These are phyloP conservation scores for Lagopus leucura DNA, from an alignment of 2,113 vertebrate species.

Conservation along the genomic window DNA sequence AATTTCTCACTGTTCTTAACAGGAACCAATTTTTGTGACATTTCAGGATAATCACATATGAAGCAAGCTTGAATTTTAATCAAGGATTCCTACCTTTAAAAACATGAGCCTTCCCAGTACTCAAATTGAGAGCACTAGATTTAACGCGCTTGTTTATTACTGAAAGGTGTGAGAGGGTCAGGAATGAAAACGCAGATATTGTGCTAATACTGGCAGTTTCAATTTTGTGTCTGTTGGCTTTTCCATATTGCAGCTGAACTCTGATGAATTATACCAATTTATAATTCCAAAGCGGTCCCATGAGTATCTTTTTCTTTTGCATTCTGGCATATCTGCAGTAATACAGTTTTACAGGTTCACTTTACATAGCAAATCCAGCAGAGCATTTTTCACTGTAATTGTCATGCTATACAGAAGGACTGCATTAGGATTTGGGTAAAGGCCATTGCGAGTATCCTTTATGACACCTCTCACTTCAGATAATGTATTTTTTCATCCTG, in stretches of 20 bases:
- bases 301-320: background rate
- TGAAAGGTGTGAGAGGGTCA: conserved; percentile 3
- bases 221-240: background rate
- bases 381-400: background rate
- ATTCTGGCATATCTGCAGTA: background rate
- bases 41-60: background rate
- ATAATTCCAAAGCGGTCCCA: background rate
- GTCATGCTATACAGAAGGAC: background rate
- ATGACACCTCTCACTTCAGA: background rate
- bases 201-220: conserved; percentile 11
- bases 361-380: background rate
- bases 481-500: background rate
- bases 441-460: background rate
- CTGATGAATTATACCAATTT: conserved; percentile 34
- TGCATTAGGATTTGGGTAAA: background rate
- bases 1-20: background rate
- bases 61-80: conserved; percentile 38
- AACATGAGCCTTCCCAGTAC: background rate
- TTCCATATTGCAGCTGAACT: background rate
- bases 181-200: conserved; percentile 4
- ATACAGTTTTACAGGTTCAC: background rate
- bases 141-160: background rate
- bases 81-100: background rate
- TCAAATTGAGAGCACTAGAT: background rate
- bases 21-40: conserved; percentile 4